These are phyloP conservation scores for Polylopha cassiicola DNA, from an alignment of 2,888 invertebrate species.

Conservation along the genomic window DNA sequence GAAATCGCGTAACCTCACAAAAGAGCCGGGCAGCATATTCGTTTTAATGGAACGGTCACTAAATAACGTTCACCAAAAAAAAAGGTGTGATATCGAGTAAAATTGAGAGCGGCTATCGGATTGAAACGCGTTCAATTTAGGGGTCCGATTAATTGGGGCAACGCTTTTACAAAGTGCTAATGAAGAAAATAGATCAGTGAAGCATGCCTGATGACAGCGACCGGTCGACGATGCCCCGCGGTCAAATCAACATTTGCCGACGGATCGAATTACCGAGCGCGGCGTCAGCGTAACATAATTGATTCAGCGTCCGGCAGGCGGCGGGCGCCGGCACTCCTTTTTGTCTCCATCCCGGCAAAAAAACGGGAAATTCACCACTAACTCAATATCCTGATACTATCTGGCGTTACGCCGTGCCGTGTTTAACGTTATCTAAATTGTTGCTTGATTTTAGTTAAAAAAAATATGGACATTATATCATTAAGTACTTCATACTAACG, in stretches of 20 bases:
- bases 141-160: constrained; percentile 35
- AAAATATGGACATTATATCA: no score
- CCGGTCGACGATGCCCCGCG: constrained; percentile 48
- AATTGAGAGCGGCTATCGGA: constrained; percentile 12
- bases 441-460: no score
- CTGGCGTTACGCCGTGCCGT: constrained; percentile 29
- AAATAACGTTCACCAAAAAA: constrained; percentile 6
- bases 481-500: no score
- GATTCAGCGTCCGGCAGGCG: constrained; percentile 60
- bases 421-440: no score
- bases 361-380: constrained; percentile 60
- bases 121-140: constrained; percentile 14
- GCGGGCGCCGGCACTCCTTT: constrained; percentile 56
- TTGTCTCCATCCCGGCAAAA: constrained; percentile 48
- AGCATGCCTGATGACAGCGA: constrained; percentile 29
- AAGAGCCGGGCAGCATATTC: background rate
- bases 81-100: constrained; percentile 12
- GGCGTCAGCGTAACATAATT: constrained; percentile 68
- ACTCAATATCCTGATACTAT: constrained; percentile 59
- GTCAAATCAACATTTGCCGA: constrained; percentile 73
- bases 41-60: background rate
- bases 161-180: constrained; percentile 37
- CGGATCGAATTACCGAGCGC: constrained; percentile 68
- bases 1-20: background rate
- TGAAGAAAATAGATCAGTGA: constrained; percentile 51